A percentile compares a stretch with the other conserved stretches of the same genome.
phyloP scores from a whole-genome alignment of 64 coral and sea anemone species.

The Platygyra sinensis region DNA sequence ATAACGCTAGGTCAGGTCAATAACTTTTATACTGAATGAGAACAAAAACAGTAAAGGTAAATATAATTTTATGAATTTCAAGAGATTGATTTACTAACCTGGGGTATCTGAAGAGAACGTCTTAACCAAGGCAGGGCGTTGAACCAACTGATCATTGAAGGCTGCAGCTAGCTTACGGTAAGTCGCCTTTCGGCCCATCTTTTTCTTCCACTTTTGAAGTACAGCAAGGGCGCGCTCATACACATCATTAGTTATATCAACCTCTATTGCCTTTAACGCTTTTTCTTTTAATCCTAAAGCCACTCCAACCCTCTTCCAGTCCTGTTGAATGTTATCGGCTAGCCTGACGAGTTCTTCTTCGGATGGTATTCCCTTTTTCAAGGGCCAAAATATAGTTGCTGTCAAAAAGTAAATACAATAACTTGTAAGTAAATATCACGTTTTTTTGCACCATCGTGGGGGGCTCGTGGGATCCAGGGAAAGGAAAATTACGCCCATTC shows the following conservation, averaged over 20 bases:
- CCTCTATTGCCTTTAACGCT: not conserved
- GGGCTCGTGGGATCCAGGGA: no score
- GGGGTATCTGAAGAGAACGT: not conserved
- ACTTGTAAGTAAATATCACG: not conserved
- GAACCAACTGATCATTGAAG: constrained; percentile 1
- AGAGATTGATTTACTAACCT: not conserved
- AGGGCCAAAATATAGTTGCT: constrained; percentile 4
- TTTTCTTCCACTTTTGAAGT: constrained; percentile 5
- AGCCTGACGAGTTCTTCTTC: not conserved
- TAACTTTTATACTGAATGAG: no score
- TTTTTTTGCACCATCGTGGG: no score
- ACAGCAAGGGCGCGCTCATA: not conserved
- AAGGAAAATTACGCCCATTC: no score
- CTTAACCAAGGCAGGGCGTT: not conserved
- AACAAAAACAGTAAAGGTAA: no score
- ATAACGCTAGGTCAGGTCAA: no score
- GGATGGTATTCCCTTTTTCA: not conserved
- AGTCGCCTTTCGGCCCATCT: not conserved
- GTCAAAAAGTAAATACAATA: not conserved
- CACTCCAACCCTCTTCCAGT: not conserved
- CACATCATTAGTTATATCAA: not conserved
- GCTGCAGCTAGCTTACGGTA: not conserved
- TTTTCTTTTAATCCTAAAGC: constrained; percentile 3
- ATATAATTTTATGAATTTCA: no score
- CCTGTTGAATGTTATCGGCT: not conserved